phyloP scores from a whole-genome alignment of 2,888 invertebrate species.

The Limnephilus auricula region DNA sequence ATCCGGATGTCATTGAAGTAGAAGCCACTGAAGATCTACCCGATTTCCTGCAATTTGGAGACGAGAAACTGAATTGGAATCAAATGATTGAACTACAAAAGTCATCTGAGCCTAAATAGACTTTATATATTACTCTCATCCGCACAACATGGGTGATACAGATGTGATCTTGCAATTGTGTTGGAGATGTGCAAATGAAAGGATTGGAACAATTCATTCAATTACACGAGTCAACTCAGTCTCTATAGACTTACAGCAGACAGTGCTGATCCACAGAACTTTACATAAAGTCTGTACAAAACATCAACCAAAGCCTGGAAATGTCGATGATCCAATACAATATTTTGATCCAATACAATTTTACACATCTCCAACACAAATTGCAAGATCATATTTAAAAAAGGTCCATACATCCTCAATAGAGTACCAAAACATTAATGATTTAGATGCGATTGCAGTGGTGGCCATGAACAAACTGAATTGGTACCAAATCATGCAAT shows the following conservation, averaged over 20 bases:
- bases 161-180: not conserved
- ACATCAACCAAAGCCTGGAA: not conserved
- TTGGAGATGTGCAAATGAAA: slow-evolving; percentile 64
- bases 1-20: slow-evolving; percentile 72
- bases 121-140: not conserved
- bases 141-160: slow-evolving; percentile 52
- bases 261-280: not conserved
- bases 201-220: slow-evolving; percentile 70
- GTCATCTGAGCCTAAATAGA: not conserved
- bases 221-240: slow-evolving; percentile 67
- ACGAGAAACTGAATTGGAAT: slow-evolving; percentile 67
- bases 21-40: slow-evolving; percentile 68
- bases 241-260: not conserved
- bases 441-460: too few relatives aligned
- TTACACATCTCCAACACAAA: too few relatives aligned
- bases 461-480: too few relatives aligned
- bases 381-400: too few relatives aligned
- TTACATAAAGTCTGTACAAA: not conserved
- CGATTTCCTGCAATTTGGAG: not conserved
- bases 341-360: too few relatives aligned
- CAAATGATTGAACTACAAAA: slow-evolving; percentile 71
- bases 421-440: too few relatives aligned
- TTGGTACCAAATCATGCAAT: too few relatives aligned
- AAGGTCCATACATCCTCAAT: too few relatives aligned
- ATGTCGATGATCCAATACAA: not conserved